Percentiles rank a stretch among this genome's conserved stretches.
Conservation (phyloP, 2,888 invertebrate genomes). For the Brachylomia viminalis region DNA sequence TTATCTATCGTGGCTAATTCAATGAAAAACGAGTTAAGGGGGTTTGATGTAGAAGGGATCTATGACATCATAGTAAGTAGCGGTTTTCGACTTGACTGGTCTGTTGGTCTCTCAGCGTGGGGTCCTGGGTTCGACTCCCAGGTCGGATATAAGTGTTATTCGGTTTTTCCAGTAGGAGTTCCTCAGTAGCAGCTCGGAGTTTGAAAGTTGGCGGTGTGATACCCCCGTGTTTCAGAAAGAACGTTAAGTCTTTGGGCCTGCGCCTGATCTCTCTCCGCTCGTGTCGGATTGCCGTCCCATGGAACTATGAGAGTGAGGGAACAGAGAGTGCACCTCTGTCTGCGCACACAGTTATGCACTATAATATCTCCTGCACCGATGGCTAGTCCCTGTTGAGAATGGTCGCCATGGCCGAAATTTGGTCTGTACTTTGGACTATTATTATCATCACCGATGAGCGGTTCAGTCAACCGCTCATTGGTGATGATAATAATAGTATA, state of each 20-base stretch:
- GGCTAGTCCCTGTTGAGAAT: neutral
- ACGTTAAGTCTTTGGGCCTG: neutral
- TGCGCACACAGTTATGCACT: neutral
- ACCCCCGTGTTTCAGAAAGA: neutral
- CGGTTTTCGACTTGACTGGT: neutral
- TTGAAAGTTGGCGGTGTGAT: neutral
- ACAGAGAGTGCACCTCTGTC: neutral
- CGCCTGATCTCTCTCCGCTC: neutral
- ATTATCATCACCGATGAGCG: neutral
- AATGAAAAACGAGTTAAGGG: neutral
- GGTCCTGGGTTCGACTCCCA: neutral
- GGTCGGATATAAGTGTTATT: neutral
- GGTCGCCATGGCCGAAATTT: neutral
- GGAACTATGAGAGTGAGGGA: neutral
- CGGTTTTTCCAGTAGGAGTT: neutral
- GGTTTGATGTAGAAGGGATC: neutral
- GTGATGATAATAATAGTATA: too few species aligned
- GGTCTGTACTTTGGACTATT: neutral
- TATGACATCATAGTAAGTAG: neutral
- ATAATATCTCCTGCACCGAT: neutral
- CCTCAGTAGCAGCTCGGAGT: neutral
- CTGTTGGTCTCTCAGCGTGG: neutral
- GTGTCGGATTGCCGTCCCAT: neutral
- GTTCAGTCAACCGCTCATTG: too few species aligned
- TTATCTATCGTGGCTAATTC: neutral